A percentile compares a stretch with the other conserved stretches of the same genome.
Conservation (phyloP, 2,797 vertebrate species). For the Xenentodon cancila region DNA sequence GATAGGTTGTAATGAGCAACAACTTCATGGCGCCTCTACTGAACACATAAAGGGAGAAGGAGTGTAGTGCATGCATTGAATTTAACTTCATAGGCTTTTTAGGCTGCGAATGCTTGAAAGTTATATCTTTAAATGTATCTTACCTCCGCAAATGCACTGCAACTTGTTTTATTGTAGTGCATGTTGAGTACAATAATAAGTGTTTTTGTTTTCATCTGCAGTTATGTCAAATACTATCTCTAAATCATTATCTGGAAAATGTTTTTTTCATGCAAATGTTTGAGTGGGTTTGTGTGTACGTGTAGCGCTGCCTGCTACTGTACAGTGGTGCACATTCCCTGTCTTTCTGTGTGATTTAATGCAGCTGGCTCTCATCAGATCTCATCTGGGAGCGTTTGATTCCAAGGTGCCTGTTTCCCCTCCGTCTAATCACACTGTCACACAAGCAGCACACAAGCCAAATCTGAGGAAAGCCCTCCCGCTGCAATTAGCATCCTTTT, state of each 20-base stretch:
- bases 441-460: conserved; percentile 79
- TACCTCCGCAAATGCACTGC: not conserved
- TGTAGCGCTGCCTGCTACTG: conserved; percentile 66
- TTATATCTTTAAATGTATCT: too few relatives aligned
- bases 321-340: conserved; percentile 54
- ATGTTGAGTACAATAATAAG: conserved; percentile 35
- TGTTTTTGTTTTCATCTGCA: conserved; percentile 47
- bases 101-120: too few relatives aligned
- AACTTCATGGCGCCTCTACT: too few relatives aligned
- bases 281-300: conserved; percentile 35
- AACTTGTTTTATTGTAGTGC: not conserved
- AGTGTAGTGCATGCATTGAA: too few relatives aligned
- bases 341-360: conserved; percentile 58
- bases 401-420: conserved; percentile 78
- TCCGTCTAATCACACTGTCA: conserved; percentile 75
- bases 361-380: conserved; percentile 82
- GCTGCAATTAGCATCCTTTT: conserved; percentile 78
- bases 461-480: conserved; percentile 66
- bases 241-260: conserved; percentile 71
- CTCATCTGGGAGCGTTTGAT: conserved; percentile 85
- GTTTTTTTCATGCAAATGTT: conserved; percentile 52
- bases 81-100: too few relatives aligned
- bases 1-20: too few relatives aligned
- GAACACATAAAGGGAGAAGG: too few relatives aligned
- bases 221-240: conserved; percentile 65